Evolutionary conservation across 53 echinoderm and acorn worm species (phyloP).

Genomic region (Actinopyga echinites): DNA sequence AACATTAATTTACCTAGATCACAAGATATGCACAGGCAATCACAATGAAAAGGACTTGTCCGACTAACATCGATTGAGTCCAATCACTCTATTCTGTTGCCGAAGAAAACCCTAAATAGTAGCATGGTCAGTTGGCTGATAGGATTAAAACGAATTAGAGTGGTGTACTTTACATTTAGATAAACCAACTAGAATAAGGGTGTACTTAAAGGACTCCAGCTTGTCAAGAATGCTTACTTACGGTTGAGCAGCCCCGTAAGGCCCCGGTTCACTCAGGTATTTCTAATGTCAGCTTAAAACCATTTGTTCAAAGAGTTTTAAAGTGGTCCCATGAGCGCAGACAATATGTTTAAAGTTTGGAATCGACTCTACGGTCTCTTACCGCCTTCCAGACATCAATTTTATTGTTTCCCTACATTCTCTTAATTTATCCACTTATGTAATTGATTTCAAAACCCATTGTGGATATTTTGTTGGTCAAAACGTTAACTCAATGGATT

Average conservation of each 20-base stretch:
- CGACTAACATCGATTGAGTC: background rate
- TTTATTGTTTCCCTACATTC: background rate
- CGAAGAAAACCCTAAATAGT: constrained; percentile 1
- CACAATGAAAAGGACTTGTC: background rate
- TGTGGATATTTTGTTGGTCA: background rate
- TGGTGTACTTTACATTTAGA: constrained; percentile 29
- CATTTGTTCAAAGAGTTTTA: constrained; percentile 10
- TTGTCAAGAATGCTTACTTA: constrained; percentile 17
- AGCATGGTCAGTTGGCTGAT: constrained; percentile 8
- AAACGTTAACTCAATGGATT: constrained; percentile 16
- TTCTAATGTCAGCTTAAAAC: constrained; percentile 23
- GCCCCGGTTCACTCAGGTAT: constrained; percentile 14
- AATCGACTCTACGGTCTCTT: background rate
- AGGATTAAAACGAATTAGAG: constrained; percentile 33
- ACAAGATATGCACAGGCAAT: background rate
- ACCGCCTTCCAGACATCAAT: background rate
- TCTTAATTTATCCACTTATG: background rate
- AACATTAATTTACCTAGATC: constrained; percentile 26
- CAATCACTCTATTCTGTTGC: background rate
- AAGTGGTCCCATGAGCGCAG: constrained; percentile 10
- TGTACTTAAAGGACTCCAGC: constrained; percentile 13
- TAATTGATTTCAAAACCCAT: constrained; percentile 23
- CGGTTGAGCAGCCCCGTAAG: constrained; percentile 10
- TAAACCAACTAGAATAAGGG: constrained; percentile 7
- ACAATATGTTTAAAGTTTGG: background rate